Base-by-base conservation (phyloP, 2,888 invertebrate species). In the Harmothoe impar region DNA sequence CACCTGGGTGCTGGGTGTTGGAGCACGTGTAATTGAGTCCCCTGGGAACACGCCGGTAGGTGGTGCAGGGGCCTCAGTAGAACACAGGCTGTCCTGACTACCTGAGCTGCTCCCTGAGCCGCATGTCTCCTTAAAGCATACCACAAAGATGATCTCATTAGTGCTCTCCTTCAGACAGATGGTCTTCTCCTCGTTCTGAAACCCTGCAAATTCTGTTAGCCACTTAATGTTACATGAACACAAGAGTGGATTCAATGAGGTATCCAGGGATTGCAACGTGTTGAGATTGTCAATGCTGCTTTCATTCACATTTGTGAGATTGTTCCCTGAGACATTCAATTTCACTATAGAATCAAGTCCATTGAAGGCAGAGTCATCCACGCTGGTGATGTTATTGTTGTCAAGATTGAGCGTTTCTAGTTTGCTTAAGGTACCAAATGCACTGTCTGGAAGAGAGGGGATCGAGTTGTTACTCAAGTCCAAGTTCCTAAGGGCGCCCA, bases 261-360 rank as follows among this genome's bases (percentile, higher is more conserved):
- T 54, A 25, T 86, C 86, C 54, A 86, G 54, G 52, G 31, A 29
- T 29, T 86, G 86, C 31, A 86, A 29, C 1, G 54, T 86, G 0
- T 86, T 23, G 0, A 86, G 23, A 25, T 86, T n/a, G 12, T 86
- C 54, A 12, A 86, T 20, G 12, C n/a, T 20, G 10, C 10, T 25
- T 54, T 86, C n/a, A n/a, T 86, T 29, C n/a, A 86, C 54, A 25
- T 15, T 54, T 12, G 86, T 52, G 25, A 86, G 54, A 25, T 86
- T 86, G 54, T 86, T 86, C n/a, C 86, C 86, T 3, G 86, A 86
- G 12, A 86, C 25, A 31, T 86, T 86, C 15, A 86, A 29, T 29
- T 54, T 52, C 25, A 86, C 56, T 1, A 86, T 56, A 31, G 86
- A 86, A 54, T 52, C 86, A 20, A 86, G 56, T 20, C 86, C 86